A percentile compares a stretch with the other conserved stretches of the same genome.
Evolutionary conservation across 2,797 vertebrate genomes (phyloP).

Genomic region (Pipistrellus pygmaeus): DNA sequence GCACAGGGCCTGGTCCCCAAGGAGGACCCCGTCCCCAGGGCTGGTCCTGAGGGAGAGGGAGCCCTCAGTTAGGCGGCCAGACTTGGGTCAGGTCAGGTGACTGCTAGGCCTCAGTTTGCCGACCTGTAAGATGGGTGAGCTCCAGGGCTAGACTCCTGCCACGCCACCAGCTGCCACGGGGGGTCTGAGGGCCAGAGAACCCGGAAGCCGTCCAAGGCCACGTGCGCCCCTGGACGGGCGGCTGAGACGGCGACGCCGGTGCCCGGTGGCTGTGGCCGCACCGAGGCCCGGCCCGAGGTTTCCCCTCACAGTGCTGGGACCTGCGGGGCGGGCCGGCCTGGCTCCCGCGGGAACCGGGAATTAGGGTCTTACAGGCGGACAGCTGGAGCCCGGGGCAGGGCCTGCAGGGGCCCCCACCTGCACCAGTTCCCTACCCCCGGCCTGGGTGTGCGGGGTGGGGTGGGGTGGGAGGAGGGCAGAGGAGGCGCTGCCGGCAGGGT

Average conservation of each 20-base stretch:
- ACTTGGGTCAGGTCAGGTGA: background rate
- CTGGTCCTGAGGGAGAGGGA: background rate
- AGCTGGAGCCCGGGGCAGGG: background rate
- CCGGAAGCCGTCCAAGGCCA: background rate
- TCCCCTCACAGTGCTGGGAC: rapidly evolving
- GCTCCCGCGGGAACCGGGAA: background rate
- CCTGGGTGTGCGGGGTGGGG: background rate
- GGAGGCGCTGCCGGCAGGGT: background rate
- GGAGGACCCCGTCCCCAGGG: background rate
- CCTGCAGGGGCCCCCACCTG: background rate
- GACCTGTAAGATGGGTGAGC: background rate
- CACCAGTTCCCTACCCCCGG: rapidly evolving
- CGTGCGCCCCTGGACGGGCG: rapidly evolving
- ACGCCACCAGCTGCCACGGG: too few relatives aligned
- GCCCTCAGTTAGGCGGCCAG: background rate
- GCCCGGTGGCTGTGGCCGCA: background rate
- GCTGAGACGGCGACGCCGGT: background rate
- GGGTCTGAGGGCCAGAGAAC: background rate
- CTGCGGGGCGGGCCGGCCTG: background rate
- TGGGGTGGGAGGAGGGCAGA: background rate
- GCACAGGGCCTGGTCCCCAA: background rate
- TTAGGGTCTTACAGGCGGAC: background rate
- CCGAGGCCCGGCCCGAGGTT: background rate
- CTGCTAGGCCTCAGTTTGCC: background rate
- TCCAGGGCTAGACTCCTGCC: background rate